Conservation (phyloP, 2,797 vertebrate species). For the Cetoscarus ocellatus region DNA sequence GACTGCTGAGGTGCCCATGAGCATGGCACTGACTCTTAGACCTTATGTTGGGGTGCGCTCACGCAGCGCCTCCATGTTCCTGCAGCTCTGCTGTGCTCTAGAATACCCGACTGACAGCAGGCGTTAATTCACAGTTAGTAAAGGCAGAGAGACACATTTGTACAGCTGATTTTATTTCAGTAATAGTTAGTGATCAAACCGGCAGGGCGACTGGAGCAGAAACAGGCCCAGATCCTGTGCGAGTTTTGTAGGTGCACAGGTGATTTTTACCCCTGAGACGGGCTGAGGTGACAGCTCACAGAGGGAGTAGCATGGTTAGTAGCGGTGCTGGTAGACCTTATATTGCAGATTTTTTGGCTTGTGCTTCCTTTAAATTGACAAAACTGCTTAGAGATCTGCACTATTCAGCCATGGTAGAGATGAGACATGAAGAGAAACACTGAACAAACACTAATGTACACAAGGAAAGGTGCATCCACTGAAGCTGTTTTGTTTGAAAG, state of each 20-base stretch:
- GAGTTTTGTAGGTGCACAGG: slow-evolving; percentile 45
- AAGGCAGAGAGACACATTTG: slow-evolving; percentile 18
- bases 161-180: slow-evolving; percentile 50
- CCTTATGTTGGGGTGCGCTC: slow-evolving; percentile 39
- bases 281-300: slow-evolving; percentile 44
- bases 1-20: slow-evolving; percentile 33
- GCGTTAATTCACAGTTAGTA: slow-evolving; percentile 23
- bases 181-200: slow-evolving; percentile 42
- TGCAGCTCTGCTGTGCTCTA: slow-evolving; percentile 44
- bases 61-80: slow-evolving; percentile 33
- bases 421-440: slow-evolving; percentile 24
- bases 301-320: slow-evolving; percentile 54
- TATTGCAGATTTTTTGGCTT: slow-evolving; percentile 55
- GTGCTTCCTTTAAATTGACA: slow-evolving; percentile 68
- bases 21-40: slow-evolving; percentile 38
- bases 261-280: slow-evolving; percentile 48
- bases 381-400: slow-evolving; percentile 31
- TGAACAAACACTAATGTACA: slow-evolving; percentile 4
- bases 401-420: slow-evolving; percentile 12
- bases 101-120: slow-evolving; percentile 39
- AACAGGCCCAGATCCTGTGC: slow-evolving; percentile 12
- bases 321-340: slow-evolving; percentile 58
- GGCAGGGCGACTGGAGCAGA: slow-evolving; percentile 11
- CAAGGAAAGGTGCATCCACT: slow-evolving; percentile 18
- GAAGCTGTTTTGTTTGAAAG: slow-evolving; percentile 21